phyloP scores from a whole-genome alignment of 2,113 vertebrate genomes.

The Eleginops maclovinus region DNA sequence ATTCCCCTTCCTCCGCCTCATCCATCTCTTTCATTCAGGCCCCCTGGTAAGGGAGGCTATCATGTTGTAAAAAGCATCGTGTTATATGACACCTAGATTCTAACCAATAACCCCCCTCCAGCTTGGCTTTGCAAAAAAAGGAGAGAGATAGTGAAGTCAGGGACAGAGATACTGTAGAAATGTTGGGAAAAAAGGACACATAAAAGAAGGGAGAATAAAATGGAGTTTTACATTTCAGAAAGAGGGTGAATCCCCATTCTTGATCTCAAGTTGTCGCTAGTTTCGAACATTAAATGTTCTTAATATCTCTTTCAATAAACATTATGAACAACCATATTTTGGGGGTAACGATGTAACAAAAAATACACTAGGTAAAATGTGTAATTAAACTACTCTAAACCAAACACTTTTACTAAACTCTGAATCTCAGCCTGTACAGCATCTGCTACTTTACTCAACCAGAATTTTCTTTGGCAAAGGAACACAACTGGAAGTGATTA shows the following conservation, averaged over 20 bases:
- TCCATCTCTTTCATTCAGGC: slow-evolving; percentile 55
- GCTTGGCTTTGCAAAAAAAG: slow-evolving; percentile 57
- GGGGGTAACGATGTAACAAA: not conserved
- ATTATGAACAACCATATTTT: not conserved
- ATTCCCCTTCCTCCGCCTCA: slow-evolving; percentile 23
- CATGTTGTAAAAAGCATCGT: slow-evolving; percentile 71
- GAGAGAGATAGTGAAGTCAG: slow-evolving; percentile 38
- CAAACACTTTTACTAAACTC: too few species aligned
- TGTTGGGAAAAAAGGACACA: slow-evolving; percentile 50
- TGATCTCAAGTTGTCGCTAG: slow-evolving; percentile 12
- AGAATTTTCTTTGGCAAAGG: slow-evolving; percentile 8
- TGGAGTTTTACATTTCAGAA: slow-evolving; percentile 52
- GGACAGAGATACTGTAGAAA: slow-evolving; percentile 28
- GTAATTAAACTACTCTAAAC: not conserved
- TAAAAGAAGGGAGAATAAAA: slow-evolving; percentile 46
- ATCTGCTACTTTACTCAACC: slow-evolving; percentile 14
- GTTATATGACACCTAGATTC: slow-evolving; percentile 69
- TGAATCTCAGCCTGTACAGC: not conserved
- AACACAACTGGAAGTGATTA: slow-evolving; percentile 37
- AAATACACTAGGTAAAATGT: too few species aligned
- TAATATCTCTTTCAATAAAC: not conserved
- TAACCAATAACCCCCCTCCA: slow-evolving; percentile 66
- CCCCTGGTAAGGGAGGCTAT: slow-evolving; percentile 72
- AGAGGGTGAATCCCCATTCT: slow-evolving; percentile 19
- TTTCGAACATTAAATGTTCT: too few species aligned